These are phyloP conservation scores for Gila orcuttii DNA, from an alignment of 2,113 vertebrate genomes.

Conservation along the genomic window DNA sequence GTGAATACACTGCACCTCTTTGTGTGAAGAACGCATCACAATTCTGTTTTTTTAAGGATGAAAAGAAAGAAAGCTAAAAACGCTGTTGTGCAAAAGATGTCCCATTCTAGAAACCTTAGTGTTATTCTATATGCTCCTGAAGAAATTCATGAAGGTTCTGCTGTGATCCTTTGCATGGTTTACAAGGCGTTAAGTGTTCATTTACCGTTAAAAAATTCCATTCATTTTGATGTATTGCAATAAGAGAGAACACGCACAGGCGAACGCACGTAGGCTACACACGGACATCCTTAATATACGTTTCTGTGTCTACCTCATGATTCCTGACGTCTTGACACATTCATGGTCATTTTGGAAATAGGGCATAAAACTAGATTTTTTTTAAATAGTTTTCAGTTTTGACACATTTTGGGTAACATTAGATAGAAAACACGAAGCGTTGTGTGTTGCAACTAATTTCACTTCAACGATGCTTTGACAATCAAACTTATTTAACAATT, in stretches of 20 bases:
- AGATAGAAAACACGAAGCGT: conserved; percentile 69
- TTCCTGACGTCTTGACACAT: conserved; percentile 73
- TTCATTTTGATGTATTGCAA: conserved; percentile 77
- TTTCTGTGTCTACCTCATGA: conserved; percentile 92
- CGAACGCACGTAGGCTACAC: conserved; percentile 64
- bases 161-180: conserved; percentile 78
- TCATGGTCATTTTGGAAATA: conserved; percentile 67
- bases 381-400: conserved; percentile 37
- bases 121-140: conserved; percentile 66
- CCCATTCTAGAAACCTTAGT: conserved; percentile 57
- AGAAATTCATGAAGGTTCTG: conserved; percentile 47
- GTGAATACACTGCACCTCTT: conserved; percentile 79
- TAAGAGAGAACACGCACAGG: conserved; percentile 69
- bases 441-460: conserved; percentile 70
- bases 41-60: conserved; percentile 38
- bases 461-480: conserved; percentile 87
- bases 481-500: conserved; percentile 77
- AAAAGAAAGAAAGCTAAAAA: conserved; percentile 30
- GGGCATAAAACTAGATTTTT: conserved; percentile 49
- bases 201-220: conserved; percentile 53
- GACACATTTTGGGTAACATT: conserved; percentile 62
- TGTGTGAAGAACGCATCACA: conserved; percentile 67
- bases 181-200: conserved; percentile 65
- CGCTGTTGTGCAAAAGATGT: conserved; percentile 56
- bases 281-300: conserved; percentile 62